phyloP scores from a whole-genome alignment of 2,888 invertebrate genomes.

The Sphaerophoria rueppellii region DNA sequence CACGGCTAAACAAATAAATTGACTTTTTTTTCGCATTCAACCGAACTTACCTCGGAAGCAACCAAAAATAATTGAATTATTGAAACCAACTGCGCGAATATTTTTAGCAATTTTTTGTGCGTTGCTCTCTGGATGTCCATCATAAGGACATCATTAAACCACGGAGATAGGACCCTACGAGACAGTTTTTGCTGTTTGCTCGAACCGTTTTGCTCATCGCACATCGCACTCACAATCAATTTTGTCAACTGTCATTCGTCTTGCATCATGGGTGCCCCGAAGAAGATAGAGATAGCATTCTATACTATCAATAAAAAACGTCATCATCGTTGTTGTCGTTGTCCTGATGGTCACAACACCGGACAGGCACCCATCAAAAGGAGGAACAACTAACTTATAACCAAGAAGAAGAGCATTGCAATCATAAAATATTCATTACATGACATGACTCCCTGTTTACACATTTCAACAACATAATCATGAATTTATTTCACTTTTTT shows the following conservation, averaged over 20 bases:
- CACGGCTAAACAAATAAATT: background rate
- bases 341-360: constrained; percentile 39
- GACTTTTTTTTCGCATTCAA: constrained; percentile 44
- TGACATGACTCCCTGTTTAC: constrained; percentile 74
- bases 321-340: constrained; percentile 60
- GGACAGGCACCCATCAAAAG: constrained; percentile 8
- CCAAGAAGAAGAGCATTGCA: constrained; percentile 43
- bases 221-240: constrained; percentile 72
- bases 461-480: constrained; percentile 74
- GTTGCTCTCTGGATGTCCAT: constrained; percentile 24
- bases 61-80: constrained; percentile 72
- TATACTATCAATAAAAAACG: constrained; percentile 61
- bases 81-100: constrained; percentile 72
- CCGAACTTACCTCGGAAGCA: constrained; percentile 65
- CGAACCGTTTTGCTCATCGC: constrained; percentile 52
- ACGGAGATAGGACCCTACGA: constrained; percentile 48
- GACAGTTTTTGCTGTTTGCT: constrained; percentile 32
- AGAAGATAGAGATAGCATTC: background rate
- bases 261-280: constrained; percentile 35
- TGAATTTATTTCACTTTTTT: constrained; percentile 72
- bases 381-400: constrained; percentile 13
- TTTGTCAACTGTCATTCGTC: constrained; percentile 72
- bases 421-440: constrained; percentile 74
- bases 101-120: constrained; percentile 56
- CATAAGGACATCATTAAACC: constrained; percentile 73